phyloP scores from a whole-genome alignment of 2,888 invertebrate genomes.

The Tridacna crocea region DNA sequence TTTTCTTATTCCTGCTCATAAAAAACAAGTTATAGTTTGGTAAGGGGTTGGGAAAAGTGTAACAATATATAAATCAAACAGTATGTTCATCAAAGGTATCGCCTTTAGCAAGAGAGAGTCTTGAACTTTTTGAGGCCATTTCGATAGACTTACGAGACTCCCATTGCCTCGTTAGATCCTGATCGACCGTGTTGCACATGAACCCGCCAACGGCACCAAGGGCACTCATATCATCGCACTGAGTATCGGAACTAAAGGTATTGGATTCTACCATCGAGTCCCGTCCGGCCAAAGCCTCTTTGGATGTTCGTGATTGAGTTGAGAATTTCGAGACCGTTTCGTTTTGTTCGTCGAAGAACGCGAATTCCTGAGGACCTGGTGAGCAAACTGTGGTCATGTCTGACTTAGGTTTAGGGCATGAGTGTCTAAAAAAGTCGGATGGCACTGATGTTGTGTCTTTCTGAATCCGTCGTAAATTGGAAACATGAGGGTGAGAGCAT shows the following conservation, averaged over 20 bases:
- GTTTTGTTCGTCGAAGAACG: slow-evolving; percentile 43
- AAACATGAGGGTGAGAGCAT: slow-evolving; percentile 8
- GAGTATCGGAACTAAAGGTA: slow-evolving; percentile 23
- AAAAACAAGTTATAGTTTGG: too few species aligned
- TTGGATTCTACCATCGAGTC: slow-evolving; percentile 13
- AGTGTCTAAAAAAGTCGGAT: slow-evolving; percentile 16
- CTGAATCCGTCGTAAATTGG: slow-evolving; percentile 4
- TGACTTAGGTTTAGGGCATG: slow-evolving; percentile 4
- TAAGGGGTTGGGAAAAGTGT: too few species aligned
- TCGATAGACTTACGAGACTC: slow-evolving; percentile 44
- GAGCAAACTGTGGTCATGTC: slow-evolving; percentile 20
- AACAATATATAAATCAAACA: slow-evolving; percentile 21
- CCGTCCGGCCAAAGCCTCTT: slow-evolving; percentile 3
- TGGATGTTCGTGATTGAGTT: slow-evolving; percentile 5
- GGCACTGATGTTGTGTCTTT: slow-evolving; percentile 21
- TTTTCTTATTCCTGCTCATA: too few species aligned
- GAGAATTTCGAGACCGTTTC: slow-evolving; percentile 7
- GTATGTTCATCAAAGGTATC: slow-evolving; percentile 56
- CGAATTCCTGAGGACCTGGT: slow-evolving; percentile 32
- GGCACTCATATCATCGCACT: slow-evolving; percentile 52
- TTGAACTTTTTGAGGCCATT: slow-evolving; percentile 43
- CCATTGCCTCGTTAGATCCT: slow-evolving; percentile 15
- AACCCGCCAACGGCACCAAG: slow-evolving; percentile 45
- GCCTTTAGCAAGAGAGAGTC: slow-evolving; percentile 34
- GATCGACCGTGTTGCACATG: slow-evolving; percentile 1